Evolutionary conservation across 2,888 invertebrate genomes (phyloP), one percentile per base, ranked within the genome.

Genomic region (Steinernema hermaphroditum): DNA sequence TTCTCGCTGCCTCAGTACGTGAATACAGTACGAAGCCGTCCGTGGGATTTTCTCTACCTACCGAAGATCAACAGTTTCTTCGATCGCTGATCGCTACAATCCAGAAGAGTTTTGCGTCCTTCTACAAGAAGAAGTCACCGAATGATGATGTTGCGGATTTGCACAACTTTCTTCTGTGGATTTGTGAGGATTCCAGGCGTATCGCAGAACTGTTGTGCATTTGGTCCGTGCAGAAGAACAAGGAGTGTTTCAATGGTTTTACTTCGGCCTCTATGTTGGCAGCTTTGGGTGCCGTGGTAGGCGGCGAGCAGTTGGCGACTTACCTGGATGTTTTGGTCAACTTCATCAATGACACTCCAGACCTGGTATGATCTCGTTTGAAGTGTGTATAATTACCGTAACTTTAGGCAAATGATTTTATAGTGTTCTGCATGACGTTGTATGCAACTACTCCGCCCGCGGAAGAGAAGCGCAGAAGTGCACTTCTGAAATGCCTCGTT

Each of bases 351-450:
- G 54, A 54, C 4, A 19, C 22, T 24, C 24, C 54, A 1, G 22
- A 19, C 22, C 27, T 54, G 54, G 54, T 54, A 19, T 14, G 46
- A 14, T n/a, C 6, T 46, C n/a, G n/a, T 46, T 2, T 46, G 46
- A 46, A 46, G 2, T 14, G 46, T 19, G 2, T 8, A 4, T 8
- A 8, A 46, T 14, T 46, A n/a, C 19, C 6, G 12, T 8, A 6
- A 27, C 22, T 54, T 54, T 24, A 54, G 54, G 54, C 54, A 2
- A 54, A 54, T 22, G 54, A 54, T 14, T 54, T 54, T 27, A 54
- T 54, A 16, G 27, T 54, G 14, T 54, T 54, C 12, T 54, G 54
- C 24, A 54, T 54, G 54, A 54, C 54, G 14, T 22, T 54, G 16
- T 54, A 24, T 27, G 22, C 24, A 27, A 27, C 54, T 22, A 54